A percentile compares a stretch with the other conserved stretches of the same genome.
Conservation (phyloP, 2,797 vertebrate species). For the Sandelia bainsii region DNA sequence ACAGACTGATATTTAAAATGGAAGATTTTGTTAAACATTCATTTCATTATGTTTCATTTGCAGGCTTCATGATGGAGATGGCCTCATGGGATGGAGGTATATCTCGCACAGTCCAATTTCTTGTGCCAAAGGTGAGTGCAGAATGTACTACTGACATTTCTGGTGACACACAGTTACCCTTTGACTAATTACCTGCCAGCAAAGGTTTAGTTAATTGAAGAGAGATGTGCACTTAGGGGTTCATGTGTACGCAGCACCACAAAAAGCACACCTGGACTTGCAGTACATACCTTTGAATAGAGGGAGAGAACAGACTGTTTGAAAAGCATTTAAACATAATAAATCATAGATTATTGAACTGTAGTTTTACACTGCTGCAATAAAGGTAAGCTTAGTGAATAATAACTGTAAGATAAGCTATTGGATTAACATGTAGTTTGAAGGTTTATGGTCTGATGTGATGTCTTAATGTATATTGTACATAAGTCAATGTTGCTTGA, state of each 20-base stretch:
- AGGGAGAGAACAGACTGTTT: constrained; percentile 17
- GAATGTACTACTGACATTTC: background rate
- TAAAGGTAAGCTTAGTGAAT: constrained; percentile 35
- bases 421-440: constrained; percentile 21
- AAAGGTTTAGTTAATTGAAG: constrained; percentile 29
- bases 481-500: background rate
- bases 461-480: background rate
- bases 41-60: constrained; percentile 11
- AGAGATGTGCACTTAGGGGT: constrained; percentile 27
- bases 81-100: constrained; percentile 99
- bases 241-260: constrained; percentile 21
- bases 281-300: constrained; percentile 21
- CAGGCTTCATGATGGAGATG: constrained; percentile 99
- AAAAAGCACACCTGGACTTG: constrained; percentile 61
- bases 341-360: constrained; percentile 48
- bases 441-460: background rate
- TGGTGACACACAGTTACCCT: background rate
- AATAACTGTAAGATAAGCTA: constrained; percentile 26
- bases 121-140: constrained; percentile 92
- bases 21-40: background rate
- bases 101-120: constrained; percentile 97
- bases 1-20: background rate
- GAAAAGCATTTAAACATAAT: constrained; percentile 33
- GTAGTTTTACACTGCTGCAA: constrained; percentile 31
- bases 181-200: constrained; percentile 11